Conservation (phyloP, 1,140 invertebrate genomes). For the Cepaea nemoralis region DNA sequence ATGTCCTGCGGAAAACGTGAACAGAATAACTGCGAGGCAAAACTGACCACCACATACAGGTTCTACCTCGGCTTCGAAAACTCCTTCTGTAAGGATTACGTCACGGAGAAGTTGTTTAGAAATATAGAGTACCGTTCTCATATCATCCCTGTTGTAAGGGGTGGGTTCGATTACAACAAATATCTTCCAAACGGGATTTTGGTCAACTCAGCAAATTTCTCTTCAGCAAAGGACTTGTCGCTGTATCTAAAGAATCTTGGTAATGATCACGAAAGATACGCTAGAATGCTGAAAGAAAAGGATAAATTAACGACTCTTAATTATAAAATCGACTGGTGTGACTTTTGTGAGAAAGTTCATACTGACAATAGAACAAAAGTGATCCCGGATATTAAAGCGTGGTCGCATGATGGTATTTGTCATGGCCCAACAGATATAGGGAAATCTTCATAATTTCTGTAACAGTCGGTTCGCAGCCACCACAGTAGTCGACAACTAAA, state of each 20-base stretch:
- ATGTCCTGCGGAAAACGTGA: background rate
- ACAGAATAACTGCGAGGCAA: background rate
- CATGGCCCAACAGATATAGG: background rate
- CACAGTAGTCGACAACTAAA: too few relatives aligned
- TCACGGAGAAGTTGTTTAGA: too few relatives aligned
- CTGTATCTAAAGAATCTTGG: constrained; percentile 2
- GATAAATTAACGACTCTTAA: background rate
- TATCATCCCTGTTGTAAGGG: too few relatives aligned
- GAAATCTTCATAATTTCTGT: too few relatives aligned
- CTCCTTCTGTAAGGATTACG: constrained; percentile 94
- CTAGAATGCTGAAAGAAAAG: too few relatives aligned
- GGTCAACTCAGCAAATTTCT: background rate
- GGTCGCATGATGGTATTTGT: background rate
- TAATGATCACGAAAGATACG: background rate
- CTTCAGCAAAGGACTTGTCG: background rate
- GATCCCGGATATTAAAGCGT: background rate
- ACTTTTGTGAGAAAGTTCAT: constrained; percentile 9
- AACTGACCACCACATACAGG: constrained; percentile 44
- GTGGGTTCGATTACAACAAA: too few relatives aligned
- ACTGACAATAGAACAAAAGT: background rate
- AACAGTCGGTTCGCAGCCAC: too few relatives aligned
- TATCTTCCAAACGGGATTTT: background rate
- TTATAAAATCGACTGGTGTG: background rate
- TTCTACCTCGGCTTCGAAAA: constrained; percentile 77
- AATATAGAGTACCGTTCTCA: background rate